Evolutionary conservation across 2,888 invertebrate species (phyloP).

Genomic region (Micoletzkya japonica): DNA sequence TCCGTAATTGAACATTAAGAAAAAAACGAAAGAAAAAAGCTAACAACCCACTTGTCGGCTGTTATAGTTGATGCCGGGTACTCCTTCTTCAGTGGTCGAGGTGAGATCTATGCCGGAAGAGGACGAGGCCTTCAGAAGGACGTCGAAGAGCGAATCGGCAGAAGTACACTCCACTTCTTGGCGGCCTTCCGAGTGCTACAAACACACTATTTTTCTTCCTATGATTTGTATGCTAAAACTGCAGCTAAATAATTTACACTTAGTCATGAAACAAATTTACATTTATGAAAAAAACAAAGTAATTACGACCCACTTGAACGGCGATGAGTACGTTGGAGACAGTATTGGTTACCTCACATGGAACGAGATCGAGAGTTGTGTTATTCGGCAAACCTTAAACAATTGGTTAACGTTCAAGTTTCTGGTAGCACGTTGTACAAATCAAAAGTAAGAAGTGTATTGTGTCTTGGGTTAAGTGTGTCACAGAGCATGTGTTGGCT

Average conservation of each 20-base stretch:
- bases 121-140: not conserved
- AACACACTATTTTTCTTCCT: no score
- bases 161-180: constrained; percentile 21
- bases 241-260: no score
- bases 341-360: not conserved
- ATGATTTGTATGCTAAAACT: no score
- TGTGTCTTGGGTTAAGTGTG: no score
- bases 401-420: no score
- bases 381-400: constrained; percentile 22
- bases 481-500: no score
- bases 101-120: constrained; percentile 8
- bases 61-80: constrained; percentile 15
- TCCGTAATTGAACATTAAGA: no score
- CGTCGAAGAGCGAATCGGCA: constrained; percentile 15
- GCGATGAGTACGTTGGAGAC: constrained; percentile 9
- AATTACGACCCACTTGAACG: no score
- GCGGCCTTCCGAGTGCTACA: constrained; percentile 4
- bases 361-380: constrained; percentile 21
- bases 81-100: constrained; percentile 5
- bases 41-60: constrained; percentile 21
- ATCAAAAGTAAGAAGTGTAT: no score
- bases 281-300: no score
- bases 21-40: not conserved
- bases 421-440: no score
- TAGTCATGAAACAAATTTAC: no score